phyloP scores from a whole-genome alignment of 2,888 invertebrate species.

The Eupeodes latifasciatus region DNA sequence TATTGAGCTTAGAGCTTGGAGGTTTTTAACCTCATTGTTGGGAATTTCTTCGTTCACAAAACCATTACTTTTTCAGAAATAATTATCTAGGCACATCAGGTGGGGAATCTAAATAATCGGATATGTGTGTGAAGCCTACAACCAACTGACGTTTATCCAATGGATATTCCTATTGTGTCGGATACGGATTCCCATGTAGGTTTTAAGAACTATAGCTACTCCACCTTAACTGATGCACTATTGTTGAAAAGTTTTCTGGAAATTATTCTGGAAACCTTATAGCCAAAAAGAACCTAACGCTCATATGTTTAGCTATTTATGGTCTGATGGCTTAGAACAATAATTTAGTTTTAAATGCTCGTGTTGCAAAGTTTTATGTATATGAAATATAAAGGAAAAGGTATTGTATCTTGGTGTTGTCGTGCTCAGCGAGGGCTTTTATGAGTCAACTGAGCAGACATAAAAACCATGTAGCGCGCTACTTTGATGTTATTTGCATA shows the following conservation, averaged over 20 bases:
- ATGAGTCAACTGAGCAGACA: constrained; percentile 66
- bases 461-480: constrained; percentile 66
- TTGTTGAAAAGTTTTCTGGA: constrained; percentile 8
- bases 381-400: background rate
- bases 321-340: constrained; percentile 74
- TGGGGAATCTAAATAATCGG: constrained; percentile 40
- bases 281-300: constrained; percentile 36
- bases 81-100: constrained; percentile 41
- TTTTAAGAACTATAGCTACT: background rate
- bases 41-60: constrained; percentile 51
- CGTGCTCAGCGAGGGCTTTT: constrained; percentile 67
- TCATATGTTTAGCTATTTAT: constrained; percentile 50
- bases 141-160: constrained; percentile 11
- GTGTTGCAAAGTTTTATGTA: constrained; percentile 15
- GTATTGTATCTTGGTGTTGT: constrained; percentile 60
- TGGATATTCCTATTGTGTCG: constrained; percentile 14
- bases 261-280: constrained; percentile 43
- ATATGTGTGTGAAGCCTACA: constrained; percentile 43
- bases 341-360: constrained; percentile 61
- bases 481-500: constrained; percentile 75
- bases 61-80: constrained; percentile 62
- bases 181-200: background rate
- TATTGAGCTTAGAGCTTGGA: background rate
- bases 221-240: constrained; percentile 40
- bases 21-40: constrained; percentile 70